Percentiles rank a stretch among this genome's conserved stretches.
Conservation (phyloP, 2,797 vertebrate genomes). For the Paramormyrops hopkinsi region DNA sequence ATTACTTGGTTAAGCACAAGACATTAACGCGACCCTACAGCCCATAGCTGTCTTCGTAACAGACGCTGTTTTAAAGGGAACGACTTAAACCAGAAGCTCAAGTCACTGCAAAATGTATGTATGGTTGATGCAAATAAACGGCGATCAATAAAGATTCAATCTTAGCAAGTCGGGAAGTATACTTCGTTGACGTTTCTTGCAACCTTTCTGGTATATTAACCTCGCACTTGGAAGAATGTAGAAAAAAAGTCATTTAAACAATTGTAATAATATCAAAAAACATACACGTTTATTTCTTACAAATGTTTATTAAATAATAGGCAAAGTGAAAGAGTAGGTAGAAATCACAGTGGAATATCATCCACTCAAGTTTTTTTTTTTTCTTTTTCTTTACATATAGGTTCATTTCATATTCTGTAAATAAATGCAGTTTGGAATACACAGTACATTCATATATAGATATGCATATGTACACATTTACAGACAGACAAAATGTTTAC, state of each 20-base stretch:
- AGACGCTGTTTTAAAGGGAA: neutral
- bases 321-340: constrained; percentile 60
- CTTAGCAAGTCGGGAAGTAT: constrained; percentile 31
- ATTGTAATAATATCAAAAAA: neutral
- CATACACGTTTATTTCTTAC: constrained; percentile 40
- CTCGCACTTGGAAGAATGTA: constrained; percentile 29
- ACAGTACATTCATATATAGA: constrained; percentile 66
- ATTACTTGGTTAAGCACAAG: neutral
- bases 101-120: neutral
- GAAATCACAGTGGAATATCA: constrained; percentile 69
- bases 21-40: neutral
- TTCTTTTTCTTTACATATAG: constrained; percentile 47
- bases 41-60: neutral
- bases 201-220: neutral
- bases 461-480: constrained; percentile 68
- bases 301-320: constrained; percentile 62
- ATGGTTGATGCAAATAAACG: neutral
- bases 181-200: constrained; percentile 43
- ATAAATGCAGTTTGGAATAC: constrained; percentile 65
- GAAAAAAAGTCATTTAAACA: constrained; percentile 43
- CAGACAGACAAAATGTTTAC: constrained; percentile 47
- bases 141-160: neutral
- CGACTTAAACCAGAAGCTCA: neutral
- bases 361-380: constrained; percentile 48
- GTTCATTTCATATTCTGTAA: constrained; percentile 56